A percentile compares a stretch with the other conserved stretches of the same genome.
phyloP scores from a whole-genome alignment of 2,888 invertebrate species.

The Drosophila ustulata region DNA sequence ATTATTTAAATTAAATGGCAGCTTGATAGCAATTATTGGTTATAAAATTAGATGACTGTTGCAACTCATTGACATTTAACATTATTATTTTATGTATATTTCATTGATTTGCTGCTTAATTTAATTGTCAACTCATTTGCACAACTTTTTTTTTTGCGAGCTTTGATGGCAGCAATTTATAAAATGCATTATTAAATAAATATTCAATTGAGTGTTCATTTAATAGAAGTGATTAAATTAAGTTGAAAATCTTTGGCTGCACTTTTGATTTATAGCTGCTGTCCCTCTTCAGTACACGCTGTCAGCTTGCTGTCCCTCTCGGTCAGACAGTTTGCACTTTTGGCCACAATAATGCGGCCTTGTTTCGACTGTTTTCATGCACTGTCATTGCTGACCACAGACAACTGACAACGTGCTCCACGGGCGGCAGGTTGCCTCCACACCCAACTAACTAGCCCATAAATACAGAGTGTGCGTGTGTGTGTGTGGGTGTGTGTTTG shows the following conservation, averaged over 20 bases:
- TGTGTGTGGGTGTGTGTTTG: constrained; percentile 7
- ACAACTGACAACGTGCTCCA: constrained; percentile 41
- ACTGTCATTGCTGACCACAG: constrained; percentile 60
- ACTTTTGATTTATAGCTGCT: not conserved
- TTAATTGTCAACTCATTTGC: constrained; percentile 4
- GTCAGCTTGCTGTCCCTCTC: not conserved
- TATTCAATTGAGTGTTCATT: constrained; percentile 11
- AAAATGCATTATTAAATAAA: not conserved
- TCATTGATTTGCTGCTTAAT: not conserved
- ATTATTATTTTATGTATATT: constrained; percentile 1
- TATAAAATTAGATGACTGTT: constrained; percentile 9
- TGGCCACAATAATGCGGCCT: constrained; percentile 64
- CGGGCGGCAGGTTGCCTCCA: constrained; percentile 15
- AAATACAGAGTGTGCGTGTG: constrained; percentile 7
- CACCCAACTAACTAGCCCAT: constrained; percentile 32
- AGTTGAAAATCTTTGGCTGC: constrained; percentile 14
- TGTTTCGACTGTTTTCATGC: constrained; percentile 45
- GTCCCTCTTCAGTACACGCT: not conserved
- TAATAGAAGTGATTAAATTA: constrained; percentile 19
- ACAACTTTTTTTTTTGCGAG: not conserved
- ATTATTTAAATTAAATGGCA: not conserved
- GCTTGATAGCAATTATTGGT: not conserved
- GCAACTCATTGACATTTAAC: constrained; percentile 4
- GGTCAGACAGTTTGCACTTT: constrained; percentile 29
- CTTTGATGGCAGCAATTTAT: not conserved